Base-by-base conservation (phyloP, 2,888 invertebrate species). In the Lepidocyrtoides sp. region DNA sequence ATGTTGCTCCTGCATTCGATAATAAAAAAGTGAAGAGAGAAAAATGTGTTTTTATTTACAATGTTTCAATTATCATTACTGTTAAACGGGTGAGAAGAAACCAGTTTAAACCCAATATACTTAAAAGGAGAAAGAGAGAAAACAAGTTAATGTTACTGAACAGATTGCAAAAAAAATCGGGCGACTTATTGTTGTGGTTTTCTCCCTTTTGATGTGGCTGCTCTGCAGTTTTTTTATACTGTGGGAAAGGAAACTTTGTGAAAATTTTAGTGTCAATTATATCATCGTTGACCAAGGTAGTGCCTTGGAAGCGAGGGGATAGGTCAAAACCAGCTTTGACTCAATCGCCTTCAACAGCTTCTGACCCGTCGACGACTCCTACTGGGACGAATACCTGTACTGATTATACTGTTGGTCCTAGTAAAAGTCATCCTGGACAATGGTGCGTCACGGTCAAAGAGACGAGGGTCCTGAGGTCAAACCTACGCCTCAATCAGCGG, bases 221-320 rank as follows among this genome's bases (percentile, higher is more conserved):
- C 4, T 26, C 29, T 63, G 63, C 63, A 72, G 7, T 29, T 20
- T 84, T 69, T 44, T 57, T 69, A 48, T 51, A 51, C 48, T 26
- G 75, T 54, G 41, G 75, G 75, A 26, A 72, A 14, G 23, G 32
- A 79, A 88, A 87, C 82, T 36, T 85, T 54, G 69, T 48, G 63
- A 92, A 86, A 84, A 93, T 93, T 93, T 86, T 93, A 89, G 94
- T 94, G 92, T 93, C 94, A 94, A 93, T 94, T 75, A 93, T 94
- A 66, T 92, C 93, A 44, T 93, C 94, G 81, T 91, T 94, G 88
- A 79, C 94, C 93, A 93, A 93, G 93, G 94, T 93, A 75, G 93
- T 93, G 84, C 94, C 93, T 92, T 94, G 94, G 94, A 93, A 83
- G 85, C 89, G 93, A 91, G 92, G 93, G 82, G 92, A 92, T 57